Conservation (phyloP, 2,797 vertebrate species). For the Siniperca scherzeri region DNA sequence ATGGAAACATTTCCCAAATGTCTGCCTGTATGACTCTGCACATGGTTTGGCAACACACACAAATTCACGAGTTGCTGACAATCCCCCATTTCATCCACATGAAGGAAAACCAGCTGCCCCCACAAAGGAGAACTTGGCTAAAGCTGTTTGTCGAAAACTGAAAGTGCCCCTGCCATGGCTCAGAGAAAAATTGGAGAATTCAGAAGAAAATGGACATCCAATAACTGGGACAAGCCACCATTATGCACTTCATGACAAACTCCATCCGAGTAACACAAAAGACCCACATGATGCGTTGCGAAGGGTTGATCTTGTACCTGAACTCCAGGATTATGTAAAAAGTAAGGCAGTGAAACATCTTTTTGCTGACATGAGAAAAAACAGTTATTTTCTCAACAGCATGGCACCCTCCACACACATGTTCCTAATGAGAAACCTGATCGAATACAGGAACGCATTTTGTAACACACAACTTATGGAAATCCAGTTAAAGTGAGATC, state of each 20-base stretch:
- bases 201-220: slow-evolving; percentile 13
- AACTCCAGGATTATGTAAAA: slow-evolving; percentile 30
- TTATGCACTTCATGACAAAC: slow-evolving; percentile 27
- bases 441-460: slow-evolving; percentile 33
- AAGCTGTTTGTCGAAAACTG: slow-evolving; percentile 16
- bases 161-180: slow-evolving; percentile 23
- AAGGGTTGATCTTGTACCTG: slow-evolving; percentile 32
- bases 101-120: slow-evolving; percentile 30
- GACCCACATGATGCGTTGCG: slow-evolving; percentile 21
- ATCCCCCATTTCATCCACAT: slow-evolving; percentile 24
- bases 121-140: slow-evolving; percentile 21
- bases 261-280: slow-evolving; percentile 28
- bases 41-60: slow-evolving; percentile 32
- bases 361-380: slow-evolving; percentile 34
- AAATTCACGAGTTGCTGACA: slow-evolving; percentile 8
- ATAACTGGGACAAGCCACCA: slow-evolving; percentile 28
- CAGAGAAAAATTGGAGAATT: not conserved
- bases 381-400: slow-evolving; percentile 40
- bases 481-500: not conserved
- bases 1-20: slow-evolving; percentile 50
- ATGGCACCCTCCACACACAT: slow-evolving; percentile 36
- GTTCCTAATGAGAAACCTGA: slow-evolving; percentile 45
- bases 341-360: slow-evolving; percentile 37
- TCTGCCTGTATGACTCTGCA: slow-evolving; percentile 47
- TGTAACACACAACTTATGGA: not conserved